phyloP scores from a whole-genome alignment of 1,140 invertebrate genomes.

The Saxidomus purpurata region DNA sequence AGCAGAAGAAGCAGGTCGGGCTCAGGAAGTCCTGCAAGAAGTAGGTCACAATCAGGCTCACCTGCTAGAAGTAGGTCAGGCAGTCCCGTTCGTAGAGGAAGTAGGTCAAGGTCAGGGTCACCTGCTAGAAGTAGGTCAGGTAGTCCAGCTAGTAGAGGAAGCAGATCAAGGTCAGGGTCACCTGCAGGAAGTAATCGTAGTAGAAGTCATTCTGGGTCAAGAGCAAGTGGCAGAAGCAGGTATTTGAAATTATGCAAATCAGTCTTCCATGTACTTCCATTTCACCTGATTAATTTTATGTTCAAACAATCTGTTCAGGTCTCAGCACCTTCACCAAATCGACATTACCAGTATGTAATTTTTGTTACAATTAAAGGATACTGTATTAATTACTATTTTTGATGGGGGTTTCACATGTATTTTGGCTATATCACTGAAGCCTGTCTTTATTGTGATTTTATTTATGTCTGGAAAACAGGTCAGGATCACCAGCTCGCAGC shows the following conservation, averaged over 20 bases:
- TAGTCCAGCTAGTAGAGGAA: conserved; percentile 28
- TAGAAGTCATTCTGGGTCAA: conserved; percentile 36
- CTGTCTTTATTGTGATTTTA: too few relatives aligned
- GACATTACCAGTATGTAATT: too few relatives aligned
- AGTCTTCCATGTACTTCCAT: too few relatives aligned
- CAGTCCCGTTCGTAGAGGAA: conserved; percentile 24
- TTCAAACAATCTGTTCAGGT: too few relatives aligned
- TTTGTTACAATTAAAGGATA: too few relatives aligned
- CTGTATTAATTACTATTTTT: too few relatives aligned
- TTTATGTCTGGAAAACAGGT: too few relatives aligned
- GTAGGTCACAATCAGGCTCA: conserved; percentile 29
- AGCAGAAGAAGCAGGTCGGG: conserved; percentile 46
- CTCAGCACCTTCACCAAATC: too few relatives aligned
- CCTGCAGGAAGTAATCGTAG: conserved; percentile 27
- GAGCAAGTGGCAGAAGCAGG: conserved; percentile 52
- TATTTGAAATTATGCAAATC: too few relatives aligned
- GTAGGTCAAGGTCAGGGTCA: conserved; percentile 42
- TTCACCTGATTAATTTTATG: too few relatives aligned
- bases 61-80: conserved; percentile 21
- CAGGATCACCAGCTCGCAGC: neutral
- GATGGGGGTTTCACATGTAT: too few relatives aligned
- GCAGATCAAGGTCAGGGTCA: conserved; percentile 43
- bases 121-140: conserved; percentile 14
- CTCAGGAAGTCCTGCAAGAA: conserved; percentile 30
- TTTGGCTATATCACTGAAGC: too few relatives aligned